Evolutionary conservation across 2,113 vertebrate genomes (phyloP), one percentile per base, ranked within the genome.

Genomic region (Platysternon megacephalum): DNA sequence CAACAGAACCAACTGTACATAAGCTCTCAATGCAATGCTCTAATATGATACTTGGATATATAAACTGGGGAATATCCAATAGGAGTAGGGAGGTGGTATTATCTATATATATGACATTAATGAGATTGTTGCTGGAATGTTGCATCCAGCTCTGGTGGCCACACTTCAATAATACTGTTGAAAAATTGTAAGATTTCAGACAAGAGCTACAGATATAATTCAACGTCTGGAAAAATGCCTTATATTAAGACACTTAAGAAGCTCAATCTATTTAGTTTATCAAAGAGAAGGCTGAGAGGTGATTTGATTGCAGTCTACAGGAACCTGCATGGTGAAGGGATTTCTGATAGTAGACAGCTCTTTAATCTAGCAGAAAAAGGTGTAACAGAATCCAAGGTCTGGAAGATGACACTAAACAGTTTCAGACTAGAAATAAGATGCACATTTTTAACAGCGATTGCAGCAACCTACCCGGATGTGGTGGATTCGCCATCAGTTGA

Each of bases 81-180:
- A 93, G 95, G 91, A 96, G 80, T 13, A 84, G 86, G 82, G 85
- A 96, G 96, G 87, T 94, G n/a, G 19, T 96, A 87, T 94, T 95
- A 97, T 94, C 90, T 74, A 90, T 76, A 93, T 90, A 96, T 93
- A 90, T 94, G 91, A 88, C 90, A 95, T 80, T 93, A 94, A 53
- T 61, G 86, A 93, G 46, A 52, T 55, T 91, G 84, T 78, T 52
- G 80, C 90, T 94, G 91, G 65, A n/a, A 21, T 72, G n/a, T 72
- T 72, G 65, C 65, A 96, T 94, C 96, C 86, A 96, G 95, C 93
- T 85, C 82, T 94, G 13, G 17, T 72, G n/a, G 35, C 55, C 42
- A 5, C 93, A 86, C 96, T 91, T 96, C 94, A 97, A 95, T 94
- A 91, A 87, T 86, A 61, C 82, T 93, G 84, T 86, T 88, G 84